Evolutionary conservation across 1,140 invertebrate genomes (phyloP).

Genomic region (Dendroctonus ponderosae): DNA sequence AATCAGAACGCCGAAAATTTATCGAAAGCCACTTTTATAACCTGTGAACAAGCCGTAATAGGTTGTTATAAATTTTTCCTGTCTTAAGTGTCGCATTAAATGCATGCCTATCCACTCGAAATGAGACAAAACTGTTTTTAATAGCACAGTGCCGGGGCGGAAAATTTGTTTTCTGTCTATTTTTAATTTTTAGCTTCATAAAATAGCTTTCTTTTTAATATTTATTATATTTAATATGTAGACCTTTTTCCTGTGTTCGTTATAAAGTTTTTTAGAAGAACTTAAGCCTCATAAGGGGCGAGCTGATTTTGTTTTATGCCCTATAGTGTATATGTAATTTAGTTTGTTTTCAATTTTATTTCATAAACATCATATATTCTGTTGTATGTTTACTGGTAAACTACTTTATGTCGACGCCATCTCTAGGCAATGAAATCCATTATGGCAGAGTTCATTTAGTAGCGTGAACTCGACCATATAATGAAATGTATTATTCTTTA

Average conservation of each 20-base stretch:
- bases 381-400: too few relatives aligned
- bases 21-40: conserved; percentile 29
- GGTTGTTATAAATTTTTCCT: conserved; percentile 34
- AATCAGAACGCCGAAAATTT: conserved; percentile 22
- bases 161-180: not conserved
- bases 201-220: too few relatives aligned
- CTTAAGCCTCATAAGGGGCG: too few relatives aligned
- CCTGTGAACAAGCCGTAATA: conserved; percentile 35
- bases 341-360: too few relatives aligned
- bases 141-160: conserved; percentile 1
- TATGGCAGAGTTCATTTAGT: conserved; percentile 37
- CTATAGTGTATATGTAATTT: too few relatives aligned
- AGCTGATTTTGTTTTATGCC: too few relatives aligned
- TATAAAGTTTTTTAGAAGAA: too few relatives aligned
- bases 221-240: too few relatives aligned
- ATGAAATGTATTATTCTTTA: conserved; percentile 47
- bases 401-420: conserved; percentile 28
- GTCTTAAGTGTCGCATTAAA: conserved; percentile 34
- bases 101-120: conserved; percentile 24
- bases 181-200: too few relatives aligned
- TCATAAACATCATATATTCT: too few relatives aligned
- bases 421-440: conserved; percentile 37
- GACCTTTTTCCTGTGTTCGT: too few relatives aligned
- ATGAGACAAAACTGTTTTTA: not conserved
- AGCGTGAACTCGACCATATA: conserved; percentile 43